Evolutionary conservation across 2,888 invertebrate genomes (phyloP).

Genomic region (Caenorhabditis sp.): DNA sequence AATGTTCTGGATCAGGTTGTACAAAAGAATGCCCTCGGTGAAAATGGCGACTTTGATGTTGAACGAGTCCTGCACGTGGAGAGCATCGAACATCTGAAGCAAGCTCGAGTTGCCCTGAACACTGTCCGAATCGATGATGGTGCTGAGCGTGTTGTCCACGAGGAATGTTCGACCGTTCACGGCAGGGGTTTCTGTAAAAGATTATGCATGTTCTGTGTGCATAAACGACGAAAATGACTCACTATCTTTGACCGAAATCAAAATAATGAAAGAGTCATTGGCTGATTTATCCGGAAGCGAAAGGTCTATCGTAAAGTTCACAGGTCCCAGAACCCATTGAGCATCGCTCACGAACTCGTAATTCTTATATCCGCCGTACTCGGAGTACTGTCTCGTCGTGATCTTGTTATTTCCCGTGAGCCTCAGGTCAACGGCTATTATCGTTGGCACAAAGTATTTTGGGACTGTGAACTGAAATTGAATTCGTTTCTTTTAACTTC

Average conservation of each 20-base stretch:
- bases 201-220: too few species aligned
- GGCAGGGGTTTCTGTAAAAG: slow-evolving; percentile 19
- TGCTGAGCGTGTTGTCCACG: slow-evolving; percentile 1
- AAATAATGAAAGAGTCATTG: slow-evolving; percentile 5
- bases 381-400: slow-evolving; percentile 6
- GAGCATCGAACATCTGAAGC: slow-evolving; percentile 1
- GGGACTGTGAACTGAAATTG: slow-evolving; percentile 33
- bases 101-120: background rate
- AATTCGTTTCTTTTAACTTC: background rate
- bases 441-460: slow-evolving; percentile 12
- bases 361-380: slow-evolving; percentile 10
- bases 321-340: background rate
- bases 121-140: background rate
- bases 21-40: background rate
- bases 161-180: background rate
- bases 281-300: slow-evolving; percentile 9
- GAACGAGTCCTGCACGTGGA: background rate
- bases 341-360: background rate
- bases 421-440: background rate
- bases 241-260: slow-evolving; percentile 17
- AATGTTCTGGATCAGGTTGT: background rate
- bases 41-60: slow-evolving; percentile 14
- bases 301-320: slow-evolving; percentile 26
- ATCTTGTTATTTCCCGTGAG: slow-evolving; percentile 21
- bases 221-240: too few species aligned